Conservation (phyloP, 1,140 invertebrate genomes). For the Drosophila nebulosa region DNA sequence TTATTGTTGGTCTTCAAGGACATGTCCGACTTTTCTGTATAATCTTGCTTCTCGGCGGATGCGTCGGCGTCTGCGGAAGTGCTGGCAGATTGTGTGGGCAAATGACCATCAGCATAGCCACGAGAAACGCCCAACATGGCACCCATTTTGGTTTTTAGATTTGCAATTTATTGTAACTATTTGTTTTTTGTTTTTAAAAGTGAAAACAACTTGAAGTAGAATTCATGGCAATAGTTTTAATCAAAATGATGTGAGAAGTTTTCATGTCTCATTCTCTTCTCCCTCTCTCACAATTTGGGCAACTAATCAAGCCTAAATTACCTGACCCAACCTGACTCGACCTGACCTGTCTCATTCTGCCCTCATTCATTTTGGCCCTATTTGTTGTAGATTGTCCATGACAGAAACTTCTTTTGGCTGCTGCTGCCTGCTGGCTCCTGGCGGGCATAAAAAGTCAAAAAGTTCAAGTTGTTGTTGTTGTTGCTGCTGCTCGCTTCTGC, state of each 20-base stretch:
- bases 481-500: constrained; percentile 6
- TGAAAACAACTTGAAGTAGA: constrained; percentile 2
- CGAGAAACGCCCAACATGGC: constrained; percentile 7
- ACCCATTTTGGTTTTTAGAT: constrained; percentile 8
- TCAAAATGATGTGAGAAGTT: constrained; percentile 38
- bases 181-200: not conserved
- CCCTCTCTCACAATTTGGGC: not conserved
- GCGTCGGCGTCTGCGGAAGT: not conserved
- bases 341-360: too few relatives aligned
- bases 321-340: not conserved
- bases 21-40: not conserved
- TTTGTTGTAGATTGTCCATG: constrained; percentile 1
- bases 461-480: constrained; percentile 30
- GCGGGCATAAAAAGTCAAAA: constrained; percentile 55
- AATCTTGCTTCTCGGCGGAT: not conserved
- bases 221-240: constrained; percentile 18
- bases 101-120: not conserved
- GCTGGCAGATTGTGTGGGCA: not conserved
- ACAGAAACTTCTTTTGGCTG: constrained; percentile 34
- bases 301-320: constrained; percentile 29
- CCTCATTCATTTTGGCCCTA: not conserved
- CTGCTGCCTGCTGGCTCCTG: not conserved
- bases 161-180: not conserved
- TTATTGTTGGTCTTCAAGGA: not conserved
- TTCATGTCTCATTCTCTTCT: constrained; percentile 28